A percentile compares a stretch with the other conserved stretches of the same genome.
Evolutionary conservation across 2,888 invertebrate species (phyloP).

Genomic region (Meteorus colon): DNA sequence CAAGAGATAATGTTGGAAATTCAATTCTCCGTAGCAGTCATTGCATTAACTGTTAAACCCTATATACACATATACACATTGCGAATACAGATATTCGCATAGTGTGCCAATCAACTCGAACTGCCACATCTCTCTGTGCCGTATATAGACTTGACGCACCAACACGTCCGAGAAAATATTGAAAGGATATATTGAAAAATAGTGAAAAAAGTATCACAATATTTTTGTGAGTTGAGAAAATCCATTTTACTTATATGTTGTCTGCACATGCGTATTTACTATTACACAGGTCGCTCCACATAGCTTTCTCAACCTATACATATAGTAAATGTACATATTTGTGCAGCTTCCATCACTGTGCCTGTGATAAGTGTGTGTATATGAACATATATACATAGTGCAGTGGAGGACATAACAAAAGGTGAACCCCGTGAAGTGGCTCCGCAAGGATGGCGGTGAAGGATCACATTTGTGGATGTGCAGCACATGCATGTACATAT

Average conservation of each 20-base stretch:
- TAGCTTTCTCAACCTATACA: not conserved
- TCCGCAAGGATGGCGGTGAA: slow-evolving; percentile 42
- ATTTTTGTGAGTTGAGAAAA: not conserved
- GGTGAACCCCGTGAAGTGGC: slow-evolving; percentile 54
- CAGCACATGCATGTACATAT: slow-evolving; percentile 4
- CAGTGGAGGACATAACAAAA: slow-evolving; percentile 50
- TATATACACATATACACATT: slow-evolving; percentile 19
- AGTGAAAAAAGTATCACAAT: slow-evolving; percentile 33
- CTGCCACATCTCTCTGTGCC: too few species aligned
- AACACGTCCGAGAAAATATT: slow-evolving; percentile 43
- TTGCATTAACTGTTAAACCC: slow-evolving; percentile 42
- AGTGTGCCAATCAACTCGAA: too few species aligned
- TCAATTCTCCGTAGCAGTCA: slow-evolving; percentile 70
- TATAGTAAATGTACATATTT: not conserved
- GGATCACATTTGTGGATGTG: slow-evolving; percentile 12
- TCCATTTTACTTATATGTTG: not conserved
- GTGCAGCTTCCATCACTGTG: slow-evolving; percentile 34
- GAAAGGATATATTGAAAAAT: slow-evolving; percentile 22
- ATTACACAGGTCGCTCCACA: slow-evolving; percentile 8
- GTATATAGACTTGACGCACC: slow-evolving; percentile 51
- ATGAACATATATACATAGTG: slow-evolving; percentile 43
- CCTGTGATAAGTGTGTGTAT: slow-evolving; percentile 39
- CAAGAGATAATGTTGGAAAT: slow-evolving; percentile 66
- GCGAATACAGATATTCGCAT: slow-evolving; percentile 56
- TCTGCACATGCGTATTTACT: not conserved